Conservation (phyloP, 2,888 invertebrate species). For the Trachelus iudaicus region DNA sequence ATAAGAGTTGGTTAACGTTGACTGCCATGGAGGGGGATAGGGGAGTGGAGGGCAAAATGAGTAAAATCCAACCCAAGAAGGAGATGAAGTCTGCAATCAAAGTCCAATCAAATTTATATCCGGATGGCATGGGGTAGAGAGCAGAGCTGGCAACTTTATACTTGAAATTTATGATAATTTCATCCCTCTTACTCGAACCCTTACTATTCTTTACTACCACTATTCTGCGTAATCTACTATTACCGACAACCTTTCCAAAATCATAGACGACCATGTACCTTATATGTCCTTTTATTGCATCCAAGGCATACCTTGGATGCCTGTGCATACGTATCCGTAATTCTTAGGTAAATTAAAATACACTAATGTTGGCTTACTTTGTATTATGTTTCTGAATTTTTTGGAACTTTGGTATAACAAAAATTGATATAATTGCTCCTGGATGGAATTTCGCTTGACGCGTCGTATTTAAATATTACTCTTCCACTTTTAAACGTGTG, state of each 20-base stretch:
- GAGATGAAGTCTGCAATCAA: constrained; percentile 42
- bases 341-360: constrained; percentile 10
- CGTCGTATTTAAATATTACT: not conserved
- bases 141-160: constrained; percentile 35
- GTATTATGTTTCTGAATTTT: not conserved
- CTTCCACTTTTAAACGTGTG: not conserved
- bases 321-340: not conserved
- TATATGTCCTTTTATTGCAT: not conserved
- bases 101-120: constrained; percentile 50
- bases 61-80: constrained; percentile 7
- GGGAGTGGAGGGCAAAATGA: not conserved
- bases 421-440: not conserved
- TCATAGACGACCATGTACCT: constrained; percentile 19
- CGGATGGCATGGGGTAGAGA: constrained; percentile 26
- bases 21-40: not conserved
- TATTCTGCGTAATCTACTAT: not conserved
- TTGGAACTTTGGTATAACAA: not conserved
- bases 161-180: constrained; percentile 47
- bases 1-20: not conserved
- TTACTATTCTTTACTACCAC: constrained; percentile 22
- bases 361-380: not conserved
- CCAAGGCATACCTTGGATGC: not conserved
- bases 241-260: not conserved
- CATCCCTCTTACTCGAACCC: constrained; percentile 14
- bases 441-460: too few species aligned